Percentiles rank a stretch among this genome's conserved stretches.
Conservation (phyloP, 1,140 invertebrate genomes). For the Leptinotarsa defecta region DNA sequence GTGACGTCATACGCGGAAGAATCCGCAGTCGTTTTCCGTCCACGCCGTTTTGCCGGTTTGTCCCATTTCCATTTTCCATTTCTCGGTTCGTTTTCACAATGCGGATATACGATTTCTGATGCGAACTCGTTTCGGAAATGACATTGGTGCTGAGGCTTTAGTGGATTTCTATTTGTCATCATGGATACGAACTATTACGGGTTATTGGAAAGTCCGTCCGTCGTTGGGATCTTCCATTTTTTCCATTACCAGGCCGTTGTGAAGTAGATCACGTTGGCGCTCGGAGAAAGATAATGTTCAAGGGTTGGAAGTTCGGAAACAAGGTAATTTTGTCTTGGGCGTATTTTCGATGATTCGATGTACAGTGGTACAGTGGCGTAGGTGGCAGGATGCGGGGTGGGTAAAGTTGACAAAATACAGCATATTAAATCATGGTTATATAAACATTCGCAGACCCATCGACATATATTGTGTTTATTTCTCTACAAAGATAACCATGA, state of each 20-base stretch:
- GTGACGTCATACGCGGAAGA: constrained; percentile 53
- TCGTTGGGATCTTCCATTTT: background rate
- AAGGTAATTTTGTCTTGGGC: constrained; percentile 36
- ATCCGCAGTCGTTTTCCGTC: constrained; percentile 42
- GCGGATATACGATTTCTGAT: background rate
- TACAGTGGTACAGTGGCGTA: background rate
- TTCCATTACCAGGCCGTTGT: constrained; percentile 11
- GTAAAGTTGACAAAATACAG: too few relatives aligned
- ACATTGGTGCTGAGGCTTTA: background rate
- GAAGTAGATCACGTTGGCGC: constrained; percentile 1
- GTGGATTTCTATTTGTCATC: background rate
- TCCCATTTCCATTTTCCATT: constrained; percentile 20
- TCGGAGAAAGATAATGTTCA: constrained; percentile 43
- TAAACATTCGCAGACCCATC: too few relatives aligned
- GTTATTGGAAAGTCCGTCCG: background rate
- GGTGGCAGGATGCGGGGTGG: background rate
- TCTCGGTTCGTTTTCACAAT: background rate
- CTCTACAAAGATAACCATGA: too few relatives aligned
- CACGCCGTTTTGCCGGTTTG: constrained; percentile 30
- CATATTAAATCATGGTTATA: too few relatives aligned
- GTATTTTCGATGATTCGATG: background rate
- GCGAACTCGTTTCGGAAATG: background rate
- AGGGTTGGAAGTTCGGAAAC: constrained; percentile 49
- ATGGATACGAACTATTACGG: background rate
- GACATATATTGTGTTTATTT: too few relatives aligned